phyloP scores from a whole-genome alignment of 1,140 invertebrate genomes.

The Ostrea denselamellosa region DNA sequence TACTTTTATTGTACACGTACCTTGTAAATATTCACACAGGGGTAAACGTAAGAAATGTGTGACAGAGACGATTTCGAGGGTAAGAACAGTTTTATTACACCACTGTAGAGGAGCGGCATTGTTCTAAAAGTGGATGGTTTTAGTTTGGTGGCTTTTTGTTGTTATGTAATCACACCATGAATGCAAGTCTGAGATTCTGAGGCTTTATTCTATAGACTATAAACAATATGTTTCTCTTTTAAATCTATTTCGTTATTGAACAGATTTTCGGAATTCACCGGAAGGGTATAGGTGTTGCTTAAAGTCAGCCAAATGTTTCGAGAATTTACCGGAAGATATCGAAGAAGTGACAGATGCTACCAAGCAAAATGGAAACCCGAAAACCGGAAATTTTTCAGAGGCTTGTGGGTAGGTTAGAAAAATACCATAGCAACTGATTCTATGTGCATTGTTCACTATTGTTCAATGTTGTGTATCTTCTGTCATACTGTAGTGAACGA shows the following conservation, averaged over 20 bases:
- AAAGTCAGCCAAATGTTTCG: conserved; percentile 29
- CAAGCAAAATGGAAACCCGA: not conserved
- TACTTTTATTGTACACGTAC: no score
- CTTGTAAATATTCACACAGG: not conserved
- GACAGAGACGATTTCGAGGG: not conserved
- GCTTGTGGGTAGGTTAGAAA: conserved; percentile 22
- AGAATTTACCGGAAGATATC: conserved; percentile 22
- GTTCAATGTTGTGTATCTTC: no score
- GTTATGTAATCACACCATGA: no score
- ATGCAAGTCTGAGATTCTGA: no score
- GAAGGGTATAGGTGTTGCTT: not conserved
- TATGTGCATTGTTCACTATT: no score
- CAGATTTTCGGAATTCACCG: conserved; percentile 25
- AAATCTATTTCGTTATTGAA: not conserved
- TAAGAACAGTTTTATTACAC: not conserved
- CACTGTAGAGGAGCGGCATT: no score
- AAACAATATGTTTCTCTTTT: not conserved
- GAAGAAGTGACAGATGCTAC: not conserved
- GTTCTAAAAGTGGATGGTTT: no score
- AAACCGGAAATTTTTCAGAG: not conserved
- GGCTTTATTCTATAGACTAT: no score
- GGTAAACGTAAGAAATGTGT: not conserved
- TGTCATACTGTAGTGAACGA: no score
- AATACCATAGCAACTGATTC: no score
- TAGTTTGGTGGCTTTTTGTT: no score